phyloP scores from a whole-genome alignment of 2,888 invertebrate genomes.

The Andrena bucephala region DNA sequence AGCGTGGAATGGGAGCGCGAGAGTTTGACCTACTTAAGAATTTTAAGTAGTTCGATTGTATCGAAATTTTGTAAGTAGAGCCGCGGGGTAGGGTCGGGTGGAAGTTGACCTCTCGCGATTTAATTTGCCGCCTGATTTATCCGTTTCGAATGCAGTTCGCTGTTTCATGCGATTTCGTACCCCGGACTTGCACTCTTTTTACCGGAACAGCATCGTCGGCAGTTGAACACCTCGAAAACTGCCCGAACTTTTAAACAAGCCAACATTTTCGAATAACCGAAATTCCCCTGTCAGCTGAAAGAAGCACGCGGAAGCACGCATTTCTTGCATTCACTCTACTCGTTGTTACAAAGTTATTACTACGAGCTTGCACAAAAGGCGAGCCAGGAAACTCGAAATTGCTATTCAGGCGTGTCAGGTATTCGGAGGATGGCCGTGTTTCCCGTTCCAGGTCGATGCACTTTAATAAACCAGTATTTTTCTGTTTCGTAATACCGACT shows the following conservation, averaged over 20 bases:
- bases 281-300: too few relatives aligned
- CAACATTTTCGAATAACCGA: too few relatives aligned
- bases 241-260: too few relatives aligned
- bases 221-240: constrained; percentile 3
- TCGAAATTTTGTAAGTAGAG: constrained; percentile 23
- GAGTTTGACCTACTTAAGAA: constrained; percentile 20
- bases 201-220: not conserved
- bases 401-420: too few relatives aligned
- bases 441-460: not conserved
- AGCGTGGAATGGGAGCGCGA: not conserved
- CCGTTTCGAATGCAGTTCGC: not conserved
- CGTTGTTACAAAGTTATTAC: too few relatives aligned
- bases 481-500: constrained; percentile 7
- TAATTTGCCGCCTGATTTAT: constrained; percentile 31
- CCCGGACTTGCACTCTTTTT: not conserved
- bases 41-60: constrained; percentile 28
- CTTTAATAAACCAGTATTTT: constrained; percentile 31
- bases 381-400: too few relatives aligned
- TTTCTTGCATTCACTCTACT: too few relatives aligned
- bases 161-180: not conserved
- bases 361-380: too few relatives aligned
- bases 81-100: constrained; percentile 1
- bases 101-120: constrained; percentile 22
- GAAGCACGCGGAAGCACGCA: too few relatives aligned
- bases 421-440: not conserved